These are phyloP conservation scores for Pseudopleuronectes americanus DNA, from an alignment of 2,797 vertebrate genomes.

Conservation along the genomic window DNA sequence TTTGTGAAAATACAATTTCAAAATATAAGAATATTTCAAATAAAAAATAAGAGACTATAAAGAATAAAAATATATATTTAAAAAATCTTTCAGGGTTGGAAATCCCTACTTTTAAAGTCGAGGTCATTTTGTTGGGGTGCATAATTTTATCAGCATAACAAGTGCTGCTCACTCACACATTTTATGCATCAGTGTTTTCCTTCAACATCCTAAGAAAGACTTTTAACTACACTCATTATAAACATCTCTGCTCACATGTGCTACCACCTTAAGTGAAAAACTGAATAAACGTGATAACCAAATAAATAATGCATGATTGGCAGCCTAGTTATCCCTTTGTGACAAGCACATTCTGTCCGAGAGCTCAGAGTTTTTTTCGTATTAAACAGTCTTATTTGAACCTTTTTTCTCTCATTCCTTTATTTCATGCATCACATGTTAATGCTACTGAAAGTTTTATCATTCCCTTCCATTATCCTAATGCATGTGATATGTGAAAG, in stretches of 20 bases:
- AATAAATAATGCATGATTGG: constrained; percentile 76
- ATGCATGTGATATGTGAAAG: constrained; percentile 80
- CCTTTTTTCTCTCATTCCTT: constrained; percentile 65
- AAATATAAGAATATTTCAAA: background rate
- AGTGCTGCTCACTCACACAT: background rate
- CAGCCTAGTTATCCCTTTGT: constrained; percentile 64
- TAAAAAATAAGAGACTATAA: background rate
- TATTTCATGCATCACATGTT: constrained; percentile 86
- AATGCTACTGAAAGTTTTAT: constrained; percentile 86
- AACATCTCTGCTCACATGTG: constrained; percentile 28
- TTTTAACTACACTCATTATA: constrained; percentile 13
- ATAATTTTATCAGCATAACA: background rate
- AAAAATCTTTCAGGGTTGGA: background rate
- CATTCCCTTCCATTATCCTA: constrained; percentile 81
- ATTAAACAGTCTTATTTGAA: constrained; percentile 67
- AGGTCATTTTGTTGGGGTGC: background rate
- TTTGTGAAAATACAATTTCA: no score
- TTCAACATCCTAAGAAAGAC: constrained; percentile 12
- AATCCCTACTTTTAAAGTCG: background rate
- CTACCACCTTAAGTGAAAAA: constrained; percentile 42
- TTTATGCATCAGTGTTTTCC: constrained; percentile 3
- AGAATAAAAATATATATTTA: no score
- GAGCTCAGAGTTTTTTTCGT: constrained; percentile 54
- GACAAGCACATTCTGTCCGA: constrained; percentile 65
- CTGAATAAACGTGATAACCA: constrained; percentile 66